These are phyloP conservation scores for Anadara kagoshimensis DNA, from an alignment of 1,140 invertebrate species.

Conservation along the genomic window DNA sequence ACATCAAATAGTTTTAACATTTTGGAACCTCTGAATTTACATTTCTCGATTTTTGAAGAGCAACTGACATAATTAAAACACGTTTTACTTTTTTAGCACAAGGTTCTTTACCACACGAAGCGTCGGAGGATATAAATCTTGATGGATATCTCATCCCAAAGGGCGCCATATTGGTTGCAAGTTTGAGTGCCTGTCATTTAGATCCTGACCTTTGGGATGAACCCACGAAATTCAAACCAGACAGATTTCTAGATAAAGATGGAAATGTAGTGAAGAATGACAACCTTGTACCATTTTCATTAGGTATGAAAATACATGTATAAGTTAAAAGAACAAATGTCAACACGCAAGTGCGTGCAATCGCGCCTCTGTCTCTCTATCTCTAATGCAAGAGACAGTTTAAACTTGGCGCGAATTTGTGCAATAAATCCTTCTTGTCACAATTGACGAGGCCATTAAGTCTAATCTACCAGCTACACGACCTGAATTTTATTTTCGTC, in stretches of 20 bases:
- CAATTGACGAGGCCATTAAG: no score
- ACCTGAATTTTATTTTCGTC: no score
- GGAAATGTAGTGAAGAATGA: constrained; percentile 45
- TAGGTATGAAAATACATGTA: background rate
- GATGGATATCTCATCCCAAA: constrained; percentile 63
- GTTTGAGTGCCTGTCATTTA: constrained; percentile 58
- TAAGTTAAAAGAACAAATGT: background rate
- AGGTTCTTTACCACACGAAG: constrained; percentile 63
- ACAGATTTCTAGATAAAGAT: constrained; percentile 74
- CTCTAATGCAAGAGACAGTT: no score
- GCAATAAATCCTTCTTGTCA: no score
- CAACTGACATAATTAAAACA: background rate
- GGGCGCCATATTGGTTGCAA: constrained; percentile 62
- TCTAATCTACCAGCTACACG: no score
- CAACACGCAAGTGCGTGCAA: background rate
- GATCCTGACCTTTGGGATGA: constrained; percentile 78
- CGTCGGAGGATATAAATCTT: constrained; percentile 50
- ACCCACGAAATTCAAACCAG: constrained; percentile 81
- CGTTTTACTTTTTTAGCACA: constrained; percentile 35
- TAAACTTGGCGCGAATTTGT: no score
- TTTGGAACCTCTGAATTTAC: background rate
- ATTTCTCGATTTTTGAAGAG: background rate
- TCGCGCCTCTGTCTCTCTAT: no score
- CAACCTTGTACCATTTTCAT: constrained; percentile 44
- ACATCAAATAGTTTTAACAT: background rate